Evolutionary conservation across 2,113 vertebrate genomes (phyloP).

Genomic region (Tretioscincus oriximinensis): DNA sequence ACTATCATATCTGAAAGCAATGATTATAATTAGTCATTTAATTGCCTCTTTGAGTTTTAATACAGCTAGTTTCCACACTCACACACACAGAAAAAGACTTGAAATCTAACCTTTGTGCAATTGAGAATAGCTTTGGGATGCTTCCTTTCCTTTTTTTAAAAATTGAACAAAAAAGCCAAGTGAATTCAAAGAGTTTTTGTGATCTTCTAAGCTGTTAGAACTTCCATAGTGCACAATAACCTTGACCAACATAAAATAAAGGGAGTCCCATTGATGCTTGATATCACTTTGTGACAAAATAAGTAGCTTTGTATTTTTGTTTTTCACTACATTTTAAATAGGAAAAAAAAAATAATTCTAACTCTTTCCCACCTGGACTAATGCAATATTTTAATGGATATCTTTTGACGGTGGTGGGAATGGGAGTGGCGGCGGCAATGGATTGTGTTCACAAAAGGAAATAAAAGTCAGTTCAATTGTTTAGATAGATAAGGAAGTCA

Average conservation of each 20-base stretch:
- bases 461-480: no score
- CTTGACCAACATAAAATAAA: constrained; percentile 23
- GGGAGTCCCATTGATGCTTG: not conserved
- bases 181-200: constrained; percentile 29
- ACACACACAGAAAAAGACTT: constrained; percentile 20
- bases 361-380: no score
- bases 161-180: constrained; percentile 35
- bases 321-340: not conserved
- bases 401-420: no score
- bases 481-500: no score
- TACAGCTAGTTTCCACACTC: constrained; percentile 45
- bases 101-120: constrained; percentile 44
- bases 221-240: constrained; percentile 11
- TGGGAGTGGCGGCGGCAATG: no score
- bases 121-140: constrained; percentile 43
- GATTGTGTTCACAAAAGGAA: no score
- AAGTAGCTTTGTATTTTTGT: not conserved
- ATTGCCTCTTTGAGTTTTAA: constrained; percentile 56
- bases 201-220: constrained; percentile 6
- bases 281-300: not conserved
- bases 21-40: constrained; percentile 63
- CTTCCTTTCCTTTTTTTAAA: constrained; percentile 29
- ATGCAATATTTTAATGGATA: no score
- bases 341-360: not conserved
- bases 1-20: constrained; percentile 48